phyloP scores from a whole-genome alignment of 2,113 vertebrate genomes.

The Eretmochelys imbricata region DNA sequence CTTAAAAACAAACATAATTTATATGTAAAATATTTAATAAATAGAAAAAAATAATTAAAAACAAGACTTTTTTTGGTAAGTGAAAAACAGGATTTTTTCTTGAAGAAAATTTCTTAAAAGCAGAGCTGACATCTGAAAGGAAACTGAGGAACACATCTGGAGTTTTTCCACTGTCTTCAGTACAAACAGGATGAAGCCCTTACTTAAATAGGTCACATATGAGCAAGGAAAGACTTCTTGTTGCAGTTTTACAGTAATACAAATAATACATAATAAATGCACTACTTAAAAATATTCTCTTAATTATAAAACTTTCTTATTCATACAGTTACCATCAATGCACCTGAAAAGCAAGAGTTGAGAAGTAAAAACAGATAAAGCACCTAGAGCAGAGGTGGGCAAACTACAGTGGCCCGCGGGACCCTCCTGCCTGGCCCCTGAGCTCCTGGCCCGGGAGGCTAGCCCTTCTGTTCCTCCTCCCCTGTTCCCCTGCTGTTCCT shows the following conservation, averaged over 20 bases:
- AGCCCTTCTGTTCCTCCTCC: no score
- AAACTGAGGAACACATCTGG: background rate
- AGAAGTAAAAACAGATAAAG: background rate
- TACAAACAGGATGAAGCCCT: fast-evolving
- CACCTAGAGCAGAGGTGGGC: fast-evolving
- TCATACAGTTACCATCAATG: background rate
- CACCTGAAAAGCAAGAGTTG: background rate
- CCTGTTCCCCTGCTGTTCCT: no score
- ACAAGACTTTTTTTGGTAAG: background rate
- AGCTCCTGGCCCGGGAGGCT: no score
- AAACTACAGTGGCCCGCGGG: no score
- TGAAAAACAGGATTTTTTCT: conserved; percentile 11
- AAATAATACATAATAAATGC: background rate
- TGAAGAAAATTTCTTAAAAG: background rate
- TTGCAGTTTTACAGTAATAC: fast-evolving
- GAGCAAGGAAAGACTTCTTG: background rate
- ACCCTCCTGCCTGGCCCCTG: no score
- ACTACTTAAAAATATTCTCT: background rate
- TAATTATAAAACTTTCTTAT: background rate
- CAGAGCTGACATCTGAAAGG: background rate
- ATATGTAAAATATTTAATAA: background rate
- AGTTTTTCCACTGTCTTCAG: background rate
- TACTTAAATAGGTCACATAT: background rate
- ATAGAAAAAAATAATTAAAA: background rate
- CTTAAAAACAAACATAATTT: background rate